Evolutionary conservation across 2,888 invertebrate species (phyloP).

Genomic region (Platerodrilus igneus): DNA sequence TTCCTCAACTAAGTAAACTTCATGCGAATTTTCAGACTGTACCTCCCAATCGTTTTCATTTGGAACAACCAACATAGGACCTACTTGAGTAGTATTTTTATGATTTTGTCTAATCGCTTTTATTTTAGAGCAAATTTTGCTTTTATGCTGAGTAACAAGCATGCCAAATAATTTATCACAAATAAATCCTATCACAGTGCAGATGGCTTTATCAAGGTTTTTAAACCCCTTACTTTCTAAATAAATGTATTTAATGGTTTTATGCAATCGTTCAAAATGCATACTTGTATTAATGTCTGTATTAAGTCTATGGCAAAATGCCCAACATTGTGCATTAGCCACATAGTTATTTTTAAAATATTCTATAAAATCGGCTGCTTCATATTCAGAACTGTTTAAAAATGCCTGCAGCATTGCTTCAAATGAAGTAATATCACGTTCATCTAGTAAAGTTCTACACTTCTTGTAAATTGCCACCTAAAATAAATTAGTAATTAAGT

Average conservation of each 20-base stretch:
- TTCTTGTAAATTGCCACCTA: too few species aligned
- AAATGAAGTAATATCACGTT: too few species aligned
- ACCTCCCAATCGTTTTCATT: not conserved
- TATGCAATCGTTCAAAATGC: conserved; percentile 26
- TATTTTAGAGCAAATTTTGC: conserved; percentile 26
- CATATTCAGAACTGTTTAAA: too few species aligned
- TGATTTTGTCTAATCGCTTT: conserved; percentile 14
- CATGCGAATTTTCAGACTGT: not conserved
- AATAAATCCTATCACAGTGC: conserved; percentile 27
- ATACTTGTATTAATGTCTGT: too few species aligned
- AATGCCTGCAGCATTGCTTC: too few species aligned
- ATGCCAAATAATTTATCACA: conserved; percentile 28
- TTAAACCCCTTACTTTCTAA: conserved; percentile 27
- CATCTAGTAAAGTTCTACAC: too few species aligned
- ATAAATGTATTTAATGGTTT: conserved; percentile 26
- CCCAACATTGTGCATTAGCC: too few species aligned
- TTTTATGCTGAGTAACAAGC: conserved; percentile 26
- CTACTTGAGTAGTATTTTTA: conserved; percentile 11
- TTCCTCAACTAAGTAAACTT: conserved; percentile 5
- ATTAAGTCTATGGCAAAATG: too few species aligned
- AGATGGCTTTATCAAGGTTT: conserved; percentile 27
- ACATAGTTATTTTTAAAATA: too few species aligned
- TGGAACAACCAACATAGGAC: not conserved
- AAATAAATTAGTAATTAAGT: too few species aligned
- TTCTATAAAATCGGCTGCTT: too few species aligned